Percentiles rank a stretch among this genome's conserved stretches.
Evolutionary conservation across 2,113 vertebrate genomes (phyloP).

Genomic region (Alectura lathami): DNA sequence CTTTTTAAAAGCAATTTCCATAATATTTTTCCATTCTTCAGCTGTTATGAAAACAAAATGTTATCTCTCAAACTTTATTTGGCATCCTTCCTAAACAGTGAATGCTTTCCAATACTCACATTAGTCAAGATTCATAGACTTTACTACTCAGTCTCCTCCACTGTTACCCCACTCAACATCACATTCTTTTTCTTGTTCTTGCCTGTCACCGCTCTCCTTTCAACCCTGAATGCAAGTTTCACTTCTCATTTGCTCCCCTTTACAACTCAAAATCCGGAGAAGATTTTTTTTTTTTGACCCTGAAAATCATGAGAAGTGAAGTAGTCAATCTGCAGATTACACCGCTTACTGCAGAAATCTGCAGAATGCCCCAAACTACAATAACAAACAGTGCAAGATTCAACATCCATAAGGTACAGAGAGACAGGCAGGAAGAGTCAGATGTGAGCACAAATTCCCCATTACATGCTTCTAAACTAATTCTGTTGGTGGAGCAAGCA

Average conservation of each 20-base stretch:
- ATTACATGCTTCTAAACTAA: neutral
- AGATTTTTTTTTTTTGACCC: neutral
- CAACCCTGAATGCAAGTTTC: neutral
- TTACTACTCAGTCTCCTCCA: neutral
- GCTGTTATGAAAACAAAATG: neutral
- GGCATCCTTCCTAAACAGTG: neutral
- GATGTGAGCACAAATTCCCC: rapidly evolving
- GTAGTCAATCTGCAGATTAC: neutral
- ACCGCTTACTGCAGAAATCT: neutral
- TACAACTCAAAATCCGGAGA: neutral
- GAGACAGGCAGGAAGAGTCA: neutral
- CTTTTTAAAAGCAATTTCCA: neutral
- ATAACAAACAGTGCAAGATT: neutral
- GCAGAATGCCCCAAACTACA: neutral
- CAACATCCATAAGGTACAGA: neutral
- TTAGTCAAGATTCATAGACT: neutral
- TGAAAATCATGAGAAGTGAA: neutral
- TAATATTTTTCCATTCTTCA: neutral
- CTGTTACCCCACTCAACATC: neutral
- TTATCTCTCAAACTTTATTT: neutral
- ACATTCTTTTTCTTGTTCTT: neutral
- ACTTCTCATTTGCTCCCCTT: neutral
- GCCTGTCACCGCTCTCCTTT: neutral
- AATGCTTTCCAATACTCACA: neutral
- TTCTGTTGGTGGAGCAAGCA: neutral